Conservation (phyloP, 2,113 vertebrate species). For the Embiotoca jacksoni region DNA sequence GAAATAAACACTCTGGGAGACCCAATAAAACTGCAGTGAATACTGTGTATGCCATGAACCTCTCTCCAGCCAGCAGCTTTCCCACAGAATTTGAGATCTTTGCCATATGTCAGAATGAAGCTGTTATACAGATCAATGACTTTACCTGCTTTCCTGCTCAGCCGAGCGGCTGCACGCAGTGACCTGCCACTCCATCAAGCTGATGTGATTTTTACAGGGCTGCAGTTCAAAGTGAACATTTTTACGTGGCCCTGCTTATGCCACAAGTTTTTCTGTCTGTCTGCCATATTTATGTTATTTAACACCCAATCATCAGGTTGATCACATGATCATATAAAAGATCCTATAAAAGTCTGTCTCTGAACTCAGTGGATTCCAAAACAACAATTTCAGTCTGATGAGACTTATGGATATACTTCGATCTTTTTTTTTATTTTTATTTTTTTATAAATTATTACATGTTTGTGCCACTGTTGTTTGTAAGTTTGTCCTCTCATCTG, state of each 20-base stretch:
- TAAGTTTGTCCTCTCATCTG: not conserved
- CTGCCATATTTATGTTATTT: slow-evolving; percentile 17
- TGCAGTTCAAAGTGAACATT: slow-evolving; percentile 51
- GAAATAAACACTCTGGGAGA: slow-evolving; percentile 63
- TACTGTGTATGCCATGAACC: slow-evolving; percentile 22
- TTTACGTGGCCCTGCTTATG: slow-evolving; percentile 17
- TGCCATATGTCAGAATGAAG: slow-evolving; percentile 64
- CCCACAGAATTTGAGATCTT: slow-evolving; percentile 56
- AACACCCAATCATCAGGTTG: slow-evolving; percentile 14
- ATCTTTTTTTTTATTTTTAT: too few species aligned
- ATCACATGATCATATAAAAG: slow-evolving; percentile 25
- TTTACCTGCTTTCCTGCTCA: slow-evolving; percentile 54
- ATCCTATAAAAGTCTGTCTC: not conserved
- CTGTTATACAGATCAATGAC: slow-evolving; percentile 66
- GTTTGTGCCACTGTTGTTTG: not conserved
- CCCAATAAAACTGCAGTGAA: slow-evolving; percentile 39
- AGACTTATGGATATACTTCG: not conserved
- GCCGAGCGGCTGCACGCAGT: slow-evolving; percentile 32
- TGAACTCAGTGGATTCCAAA: slow-evolving; percentile 10
- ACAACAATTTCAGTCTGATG: not conserved
- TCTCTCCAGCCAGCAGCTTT: slow-evolving; percentile 41
- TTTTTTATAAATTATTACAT: too few species aligned
- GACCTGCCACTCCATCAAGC: slow-evolving; percentile 33
- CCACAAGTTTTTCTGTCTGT: slow-evolving; percentile 9
- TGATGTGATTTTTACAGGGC: slow-evolving; percentile 46